Conservation (phyloP, 2,888 invertebrate genomes). For the Perithous albicinctus region DNA sequence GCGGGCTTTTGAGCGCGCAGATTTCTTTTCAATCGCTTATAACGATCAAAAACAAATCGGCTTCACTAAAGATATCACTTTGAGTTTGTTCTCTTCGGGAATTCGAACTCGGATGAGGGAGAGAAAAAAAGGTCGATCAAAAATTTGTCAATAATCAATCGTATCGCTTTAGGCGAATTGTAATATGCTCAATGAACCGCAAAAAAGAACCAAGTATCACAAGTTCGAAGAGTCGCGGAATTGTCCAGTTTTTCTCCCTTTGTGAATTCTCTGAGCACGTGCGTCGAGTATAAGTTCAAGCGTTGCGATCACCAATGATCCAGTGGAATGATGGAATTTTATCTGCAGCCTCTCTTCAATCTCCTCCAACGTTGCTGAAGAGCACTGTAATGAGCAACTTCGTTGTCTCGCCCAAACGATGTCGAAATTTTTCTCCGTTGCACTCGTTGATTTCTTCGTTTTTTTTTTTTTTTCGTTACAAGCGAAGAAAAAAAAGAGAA, state of each 20-base stretch:
- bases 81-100: no score
- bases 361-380: background rate
- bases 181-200: background rate
- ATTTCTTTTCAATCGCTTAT: background rate
- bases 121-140: no score
- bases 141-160: no score
- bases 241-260: background rate
- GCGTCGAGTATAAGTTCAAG: slow-evolving; percentile 15
- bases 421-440: background rate
- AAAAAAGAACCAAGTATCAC: slow-evolving; percentile 33
- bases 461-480: no score
- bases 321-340: no score
- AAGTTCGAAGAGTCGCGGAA: background rate
- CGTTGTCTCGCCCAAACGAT: background rate
- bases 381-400: slow-evolving; percentile 33
- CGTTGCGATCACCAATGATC: background rate
- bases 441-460: background rate
- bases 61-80: no score
- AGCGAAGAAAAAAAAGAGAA: background rate
- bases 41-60: background rate
- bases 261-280: slow-evolving; percentile 17
- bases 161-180: background rate
- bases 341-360: background rate
- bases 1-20: slow-evolving; percentile 46
- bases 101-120: background rate